phyloP scores from a whole-genome alignment of 2,888 invertebrate genomes.

The Melinopterus prodromus region DNA sequence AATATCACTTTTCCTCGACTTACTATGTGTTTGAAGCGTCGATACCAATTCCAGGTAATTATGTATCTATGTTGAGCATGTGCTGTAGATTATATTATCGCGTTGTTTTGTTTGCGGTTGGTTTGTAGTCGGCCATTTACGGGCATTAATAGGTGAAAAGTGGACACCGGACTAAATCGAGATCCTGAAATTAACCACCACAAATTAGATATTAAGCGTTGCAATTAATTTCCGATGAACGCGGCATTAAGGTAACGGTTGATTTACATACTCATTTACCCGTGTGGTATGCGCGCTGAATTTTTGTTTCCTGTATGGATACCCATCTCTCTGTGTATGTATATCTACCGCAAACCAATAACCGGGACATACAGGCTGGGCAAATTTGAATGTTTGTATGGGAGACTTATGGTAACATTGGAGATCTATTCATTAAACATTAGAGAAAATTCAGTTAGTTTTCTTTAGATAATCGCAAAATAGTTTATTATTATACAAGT shows the following conservation, averaged over 20 bases:
- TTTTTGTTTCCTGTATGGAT: not conserved
- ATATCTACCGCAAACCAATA: too few relatives aligned
- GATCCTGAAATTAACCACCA: slow-evolving; percentile 28
- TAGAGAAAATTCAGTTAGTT: too few relatives aligned
- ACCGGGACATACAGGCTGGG: too few relatives aligned
- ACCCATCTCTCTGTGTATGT: not conserved
- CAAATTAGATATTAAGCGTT: slow-evolving; percentile 32
- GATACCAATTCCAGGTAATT: not conserved
- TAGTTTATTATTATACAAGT: too few relatives aligned
- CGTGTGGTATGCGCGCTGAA: not conserved
- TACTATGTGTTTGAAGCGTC: not conserved
- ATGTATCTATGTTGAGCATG: not conserved
- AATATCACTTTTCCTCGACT: not conserved
- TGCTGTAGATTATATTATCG: not conserved
- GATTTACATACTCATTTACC: slow-evolving; percentile 24
- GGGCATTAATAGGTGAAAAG: slow-evolving; percentile 19
- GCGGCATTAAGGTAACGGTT: slow-evolving; percentile 32
- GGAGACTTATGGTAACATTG: too few relatives aligned
- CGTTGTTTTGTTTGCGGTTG: not conserved
- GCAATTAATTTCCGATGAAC: slow-evolving; percentile 33
- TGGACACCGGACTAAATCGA: slow-evolving; percentile 5
- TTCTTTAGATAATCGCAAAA: too few relatives aligned
- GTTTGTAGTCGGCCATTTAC: not conserved
- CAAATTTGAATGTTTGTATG: too few relatives aligned
- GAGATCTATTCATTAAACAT: too few relatives aligned